Percentiles rank a stretch among this genome's conserved stretches.
Conservation (phyloP, 2,888 invertebrate genomes). For the Drosophila macrothrix region DNA sequence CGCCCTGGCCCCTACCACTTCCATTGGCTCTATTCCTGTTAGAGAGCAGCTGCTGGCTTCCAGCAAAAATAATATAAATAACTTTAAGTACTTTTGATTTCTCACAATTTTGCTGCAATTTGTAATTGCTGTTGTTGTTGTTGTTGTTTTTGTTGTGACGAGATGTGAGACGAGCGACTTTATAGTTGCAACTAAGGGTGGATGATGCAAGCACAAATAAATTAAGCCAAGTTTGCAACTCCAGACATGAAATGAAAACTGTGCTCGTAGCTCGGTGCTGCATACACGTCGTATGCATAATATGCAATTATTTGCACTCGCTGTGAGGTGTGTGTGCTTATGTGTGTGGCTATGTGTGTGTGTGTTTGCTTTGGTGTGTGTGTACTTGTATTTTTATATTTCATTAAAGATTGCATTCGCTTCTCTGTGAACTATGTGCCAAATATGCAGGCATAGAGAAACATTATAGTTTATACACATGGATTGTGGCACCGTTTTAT, state of each 20-base stretch:
- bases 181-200: conserved; percentile 36
- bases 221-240: conserved; percentile 45
- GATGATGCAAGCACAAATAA: conserved; percentile 44
- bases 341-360: neutral
- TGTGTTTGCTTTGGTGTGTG: too few relatives aligned
- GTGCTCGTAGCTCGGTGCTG: conserved; percentile 7
- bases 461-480: conserved; percentile 19
- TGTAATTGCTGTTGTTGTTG: conserved; percentile 45
- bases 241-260: conserved; percentile 26
- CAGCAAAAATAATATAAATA: conserved; percentile 61
- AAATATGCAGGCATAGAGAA: conserved; percentile 22
- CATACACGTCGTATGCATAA: conserved; percentile 57
- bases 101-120: conserved; percentile 67
- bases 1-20: neutral
- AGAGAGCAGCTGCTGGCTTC: conserved; percentile 31
- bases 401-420: conserved; percentile 63
- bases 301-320: conserved; percentile 61
- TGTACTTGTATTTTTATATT: conserved; percentile 55
- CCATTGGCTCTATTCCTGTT: neutral
- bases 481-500: neutral
- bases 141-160: conserved; percentile 44
- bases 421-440: conserved; percentile 47
- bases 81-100: conserved; percentile 69
- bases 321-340: conserved; percentile 8
- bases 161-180: conserved; percentile 19